These are phyloP conservation scores for Gymnocephalus cernua DNA, from an alignment of 2,113 vertebrate genomes.

Conservation along the genomic window DNA sequence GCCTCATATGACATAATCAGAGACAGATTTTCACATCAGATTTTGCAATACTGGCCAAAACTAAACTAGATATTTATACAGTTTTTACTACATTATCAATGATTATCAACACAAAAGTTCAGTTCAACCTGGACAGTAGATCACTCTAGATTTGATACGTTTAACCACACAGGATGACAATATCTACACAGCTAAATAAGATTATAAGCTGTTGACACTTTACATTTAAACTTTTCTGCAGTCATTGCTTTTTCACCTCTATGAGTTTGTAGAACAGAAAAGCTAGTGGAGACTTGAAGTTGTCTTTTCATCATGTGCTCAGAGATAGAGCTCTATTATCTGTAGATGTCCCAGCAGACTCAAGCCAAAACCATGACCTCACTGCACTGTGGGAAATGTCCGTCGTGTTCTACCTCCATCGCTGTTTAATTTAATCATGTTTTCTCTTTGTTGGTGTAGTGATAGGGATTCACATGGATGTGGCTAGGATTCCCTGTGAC, in stretches of 20 bases:
- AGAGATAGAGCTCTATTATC: constrained; percentile 67
- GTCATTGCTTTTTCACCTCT: constrained; percentile 8
- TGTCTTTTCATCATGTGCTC: constrained; percentile 62
- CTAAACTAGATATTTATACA: not conserved
- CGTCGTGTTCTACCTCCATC: constrained; percentile 53
- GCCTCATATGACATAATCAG: not conserved
- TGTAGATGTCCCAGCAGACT: constrained; percentile 37
- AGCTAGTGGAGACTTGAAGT: constrained; percentile 36
- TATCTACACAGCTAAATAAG: constrained; percentile 7
- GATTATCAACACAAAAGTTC: not conserved
- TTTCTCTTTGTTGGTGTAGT: constrained; percentile 51
- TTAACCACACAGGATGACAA: constrained; percentile 8
- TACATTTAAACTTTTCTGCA: not conserved
- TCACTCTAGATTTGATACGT: not conserved
- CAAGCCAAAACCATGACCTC: constrained; percentile 69
- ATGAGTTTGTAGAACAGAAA: constrained; percentile 30
- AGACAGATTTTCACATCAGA: not conserved
- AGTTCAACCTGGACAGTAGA: not conserved
- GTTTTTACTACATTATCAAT: not conserved
- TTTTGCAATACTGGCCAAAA: not conserved
- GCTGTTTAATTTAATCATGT: constrained; percentile 68
- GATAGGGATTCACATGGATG: constrained; percentile 37
- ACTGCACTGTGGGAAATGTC: constrained; percentile 69
- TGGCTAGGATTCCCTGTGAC: constrained; percentile 42
- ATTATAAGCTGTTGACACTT: constrained; percentile 22